phyloP scores from a whole-genome alignment of 2,797 vertebrate genomes.

The Anas bahamensis region DNA sequence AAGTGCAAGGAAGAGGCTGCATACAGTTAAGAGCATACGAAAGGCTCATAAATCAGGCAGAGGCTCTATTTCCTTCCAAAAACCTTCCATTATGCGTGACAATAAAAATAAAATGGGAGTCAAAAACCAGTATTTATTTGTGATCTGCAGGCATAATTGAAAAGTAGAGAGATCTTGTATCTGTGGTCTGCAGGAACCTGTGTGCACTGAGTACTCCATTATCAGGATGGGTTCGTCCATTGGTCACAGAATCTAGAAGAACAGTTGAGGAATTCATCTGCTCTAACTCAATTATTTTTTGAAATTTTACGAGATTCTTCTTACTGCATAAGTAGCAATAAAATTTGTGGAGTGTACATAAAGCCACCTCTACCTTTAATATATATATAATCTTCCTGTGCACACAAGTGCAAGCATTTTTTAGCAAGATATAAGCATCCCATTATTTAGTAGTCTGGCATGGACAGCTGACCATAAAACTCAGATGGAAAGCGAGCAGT shows the following conservation, averaged over 20 bases:
- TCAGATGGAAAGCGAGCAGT: not conserved
- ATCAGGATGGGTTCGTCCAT: not conserved
- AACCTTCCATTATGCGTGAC: not conserved
- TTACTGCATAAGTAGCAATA: not conserved
- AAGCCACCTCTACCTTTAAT: not conserved
- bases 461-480: not conserved
- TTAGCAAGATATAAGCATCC: not conserved
- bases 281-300: not conserved
- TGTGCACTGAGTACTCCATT: not conserved
- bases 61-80: not conserved
- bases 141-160: not conserved
- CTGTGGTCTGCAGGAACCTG: not conserved
- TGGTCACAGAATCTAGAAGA: not conserved
- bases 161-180: not conserved
- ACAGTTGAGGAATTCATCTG: not conserved
- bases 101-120: not conserved
- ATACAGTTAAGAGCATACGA: not conserved
- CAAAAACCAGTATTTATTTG: not conserved
- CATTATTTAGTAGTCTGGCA: not conserved
- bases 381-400: not conserved
- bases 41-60: not conserved
- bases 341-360: not conserved
- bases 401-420: fast-evolving
- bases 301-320: not conserved
- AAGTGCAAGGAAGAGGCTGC: not conserved